These are phyloP conservation scores for Regulus satrapa DNA, from an alignment of 2,113 vertebrate genomes.

Conservation along the genomic window DNA sequence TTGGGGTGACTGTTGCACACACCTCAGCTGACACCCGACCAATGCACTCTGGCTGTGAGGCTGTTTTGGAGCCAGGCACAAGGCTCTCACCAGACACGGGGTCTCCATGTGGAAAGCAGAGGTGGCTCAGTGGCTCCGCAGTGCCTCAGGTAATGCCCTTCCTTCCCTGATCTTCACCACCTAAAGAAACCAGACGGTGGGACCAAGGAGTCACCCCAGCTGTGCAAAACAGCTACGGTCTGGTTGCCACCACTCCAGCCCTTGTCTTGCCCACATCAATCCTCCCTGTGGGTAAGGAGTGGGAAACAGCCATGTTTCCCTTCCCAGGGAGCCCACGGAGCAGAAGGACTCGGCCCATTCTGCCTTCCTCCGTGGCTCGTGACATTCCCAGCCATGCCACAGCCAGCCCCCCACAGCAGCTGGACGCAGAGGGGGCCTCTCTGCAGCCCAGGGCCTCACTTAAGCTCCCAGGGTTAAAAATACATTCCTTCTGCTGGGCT, in stretches of 20 bases:
- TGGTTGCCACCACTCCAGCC: neutral
- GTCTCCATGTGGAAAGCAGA: neutral
- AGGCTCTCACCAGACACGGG: neutral
- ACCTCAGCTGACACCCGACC: fast-evolving
- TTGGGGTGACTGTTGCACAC: neutral
- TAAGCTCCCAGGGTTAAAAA: neutral
- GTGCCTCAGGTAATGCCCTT: neutral
- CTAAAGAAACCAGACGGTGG: neutral
- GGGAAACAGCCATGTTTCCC: neutral
- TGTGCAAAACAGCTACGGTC: neutral
- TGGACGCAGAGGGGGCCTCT: neutral
- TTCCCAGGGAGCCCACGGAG: neutral
- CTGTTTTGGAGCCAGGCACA: neutral
- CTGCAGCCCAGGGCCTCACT: neutral
- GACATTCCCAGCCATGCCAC: fast-evolving
- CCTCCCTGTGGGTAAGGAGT: neutral
- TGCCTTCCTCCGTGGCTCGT: neutral
- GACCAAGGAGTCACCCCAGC: neutral
- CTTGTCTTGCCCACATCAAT: neutral
- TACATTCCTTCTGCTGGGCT: neutral
- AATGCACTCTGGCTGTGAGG: fast-evolving
- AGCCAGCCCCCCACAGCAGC: fast-evolving
- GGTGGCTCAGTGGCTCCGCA: too few relatives aligned
- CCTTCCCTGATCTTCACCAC: neutral
- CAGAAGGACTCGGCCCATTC: fast-evolving